Evolutionary conservation across 2,888 invertebrate species (phyloP).

Genomic region (Plutella xylostella): DNA sequence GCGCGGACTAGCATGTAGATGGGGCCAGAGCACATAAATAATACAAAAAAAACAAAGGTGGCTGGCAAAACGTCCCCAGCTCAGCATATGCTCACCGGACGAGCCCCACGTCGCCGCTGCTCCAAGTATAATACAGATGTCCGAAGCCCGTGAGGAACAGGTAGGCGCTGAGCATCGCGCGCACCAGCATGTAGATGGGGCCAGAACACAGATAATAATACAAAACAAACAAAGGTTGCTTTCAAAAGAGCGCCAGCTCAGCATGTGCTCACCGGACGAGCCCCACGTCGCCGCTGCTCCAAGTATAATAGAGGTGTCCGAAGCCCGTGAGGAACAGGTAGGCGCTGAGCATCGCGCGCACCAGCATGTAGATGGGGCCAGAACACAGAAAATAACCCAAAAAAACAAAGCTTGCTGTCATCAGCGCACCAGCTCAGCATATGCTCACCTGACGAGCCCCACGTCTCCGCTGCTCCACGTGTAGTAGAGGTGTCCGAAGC

Average conservation of each 20-base stretch:
- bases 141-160: conserved; percentile 94
- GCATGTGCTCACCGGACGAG: too few relatives aligned
- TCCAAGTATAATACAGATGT: conserved; percentile 94
- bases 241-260: too few relatives aligned
- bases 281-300: conserved; percentile 82
- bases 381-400: too few relatives aligned
- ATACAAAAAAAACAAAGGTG: too few relatives aligned
- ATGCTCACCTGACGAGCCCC: conserved; percentile 68
- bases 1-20: conserved; percentile 94
- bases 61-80: too few relatives aligned
- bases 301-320: conserved; percentile 92
- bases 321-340: conserved; percentile 95
- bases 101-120: conserved; percentile 78
- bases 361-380: conserved; percentile 95
- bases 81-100: too few relatives aligned
- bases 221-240: too few relatives aligned
- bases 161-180: conserved; percentile 90
- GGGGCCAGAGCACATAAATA: too few relatives aligned
- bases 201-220: too few relatives aligned
- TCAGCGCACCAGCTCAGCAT: too few relatives aligned
- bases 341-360: conserved; percentile 88
- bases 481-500: conserved; percentile 93
- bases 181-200: conserved; percentile 93
- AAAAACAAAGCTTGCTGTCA: too few relatives aligned
- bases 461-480: conserved; percentile 86